Evolutionary conservation across 2,113 vertebrate genomes (phyloP), one percentile per base, ranked within the genome.

Genomic region (Hymenochirus boettgeri): DNA sequence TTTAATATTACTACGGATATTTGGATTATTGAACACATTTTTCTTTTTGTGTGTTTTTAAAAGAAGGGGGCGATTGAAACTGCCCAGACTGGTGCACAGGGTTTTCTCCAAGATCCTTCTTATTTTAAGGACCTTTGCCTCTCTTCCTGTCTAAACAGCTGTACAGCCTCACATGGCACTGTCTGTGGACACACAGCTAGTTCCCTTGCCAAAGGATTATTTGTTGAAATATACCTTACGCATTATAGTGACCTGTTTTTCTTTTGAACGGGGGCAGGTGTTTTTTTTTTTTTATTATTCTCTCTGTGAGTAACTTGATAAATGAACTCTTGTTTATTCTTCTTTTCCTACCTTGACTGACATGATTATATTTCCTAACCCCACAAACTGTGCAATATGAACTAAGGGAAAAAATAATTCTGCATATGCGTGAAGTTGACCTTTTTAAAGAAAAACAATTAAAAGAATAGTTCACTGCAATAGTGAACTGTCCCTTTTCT

Each of bases 191-290:
- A 85, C 75, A 82, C 79, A 85, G 85, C 75, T 84, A 73, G 81
- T 85, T 77, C 65, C 63, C 71, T 72, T 82, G 83, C 82, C 86
- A 87, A 86, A 83, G 76, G 77, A 79, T 85, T 86, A 83, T 83
- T 89, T 87, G 78, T 77, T 81, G 66, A 75, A 85, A 84, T 78
- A 78, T 80, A 75, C 78, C 70, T 67, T 77, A 83, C 86, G 74
- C 77, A 21, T 83, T 80, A 83, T 59, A 76, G 59, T 48, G 60
- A 74, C 77, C 81, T 76, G 71, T 67, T 81, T 84, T 72, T 65
- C 65, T 76, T 83, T 42, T 42, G 5, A 42, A 42, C 15, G n/a
- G 39, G 15, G 39, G 17, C 3, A n/a, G 17, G 1, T 13, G 39
- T 15, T 42, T n/a, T 17, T 3, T 42, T 42, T 42, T 42, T 42